Conservation (phyloP, 2,113 vertebrate species). For the Edolisoma coerulescens region DNA sequence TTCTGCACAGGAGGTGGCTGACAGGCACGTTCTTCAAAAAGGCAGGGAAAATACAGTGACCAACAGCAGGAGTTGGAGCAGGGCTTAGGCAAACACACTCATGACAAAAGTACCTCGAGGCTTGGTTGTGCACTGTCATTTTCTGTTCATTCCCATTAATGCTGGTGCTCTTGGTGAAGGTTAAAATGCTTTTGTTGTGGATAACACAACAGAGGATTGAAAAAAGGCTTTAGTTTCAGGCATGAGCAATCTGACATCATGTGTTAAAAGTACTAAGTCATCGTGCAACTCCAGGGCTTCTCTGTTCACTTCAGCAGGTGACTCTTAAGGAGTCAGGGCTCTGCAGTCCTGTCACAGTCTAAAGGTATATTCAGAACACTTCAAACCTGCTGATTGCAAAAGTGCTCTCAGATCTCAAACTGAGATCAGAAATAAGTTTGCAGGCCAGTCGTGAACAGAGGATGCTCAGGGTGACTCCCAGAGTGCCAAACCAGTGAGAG, state of each 20-base stretch:
- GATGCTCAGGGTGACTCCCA: not conserved
- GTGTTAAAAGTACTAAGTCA: not conserved
- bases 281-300: not conserved
- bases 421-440: not conserved
- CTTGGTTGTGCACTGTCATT: not conserved
- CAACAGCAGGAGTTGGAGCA: not conserved
- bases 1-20: not conserved
- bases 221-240: not conserved
- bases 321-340: not conserved
- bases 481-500: not conserved
- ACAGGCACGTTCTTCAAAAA: not conserved
- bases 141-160: not conserved
- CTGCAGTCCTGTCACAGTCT: not conserved
- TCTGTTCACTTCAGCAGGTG: not conserved
- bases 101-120: not conserved
- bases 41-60: not conserved
- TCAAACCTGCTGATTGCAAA: not conserved
- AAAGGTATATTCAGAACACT: not conserved
- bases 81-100: not conserved
- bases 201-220: not conserved
- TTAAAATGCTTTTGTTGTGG: not conserved
- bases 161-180: not conserved
- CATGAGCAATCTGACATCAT: not conserved
- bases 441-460: not conserved
- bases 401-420: not conserved